These are phyloP conservation scores for Stomatorhinus ivindoensis DNA, from an alignment of 2,113 vertebrate species.

Conservation along the genomic window DNA sequence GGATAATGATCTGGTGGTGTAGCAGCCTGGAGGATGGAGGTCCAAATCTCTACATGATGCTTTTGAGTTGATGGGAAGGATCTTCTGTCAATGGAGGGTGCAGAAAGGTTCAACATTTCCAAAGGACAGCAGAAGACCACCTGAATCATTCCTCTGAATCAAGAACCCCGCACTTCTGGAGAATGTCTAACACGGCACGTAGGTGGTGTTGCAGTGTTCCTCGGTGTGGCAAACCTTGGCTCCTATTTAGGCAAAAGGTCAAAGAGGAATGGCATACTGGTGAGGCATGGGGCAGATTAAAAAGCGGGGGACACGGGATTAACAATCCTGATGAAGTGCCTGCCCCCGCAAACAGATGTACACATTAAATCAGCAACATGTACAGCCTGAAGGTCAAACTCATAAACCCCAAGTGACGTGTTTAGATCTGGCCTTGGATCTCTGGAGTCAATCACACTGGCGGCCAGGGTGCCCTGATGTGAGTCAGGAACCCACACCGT, in stretches of 20 bases:
- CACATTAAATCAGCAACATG: slow-evolving; percentile 52
- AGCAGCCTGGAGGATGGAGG: background rate
- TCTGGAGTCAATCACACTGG: slow-evolving; percentile 54
- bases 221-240: background rate
- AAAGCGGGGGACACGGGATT: background rate
- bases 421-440: slow-evolving; percentile 56
- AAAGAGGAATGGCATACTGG: background rate
- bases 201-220: background rate
- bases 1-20: background rate
- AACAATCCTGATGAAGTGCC: slow-evolving; percentile 20
- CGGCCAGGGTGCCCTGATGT: slow-evolving; percentile 36
- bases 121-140: background rate
- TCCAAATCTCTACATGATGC: background rate
- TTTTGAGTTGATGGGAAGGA: background rate
- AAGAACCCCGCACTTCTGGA: background rate
- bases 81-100: background rate
- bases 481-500: slow-evolving; percentile 15
- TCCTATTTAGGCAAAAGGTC: background rate
- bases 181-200: background rate
- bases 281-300: background rate
- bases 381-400: slow-evolving; percentile 58
- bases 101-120: background rate
- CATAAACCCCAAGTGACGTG: slow-evolving; percentile 58
- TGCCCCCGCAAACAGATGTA: slow-evolving; percentile 26
- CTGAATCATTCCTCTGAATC: background rate